Base-by-base conservation (phyloP, 2,797 vertebrate genomes). In the Heliangelus exortis region DNA sequence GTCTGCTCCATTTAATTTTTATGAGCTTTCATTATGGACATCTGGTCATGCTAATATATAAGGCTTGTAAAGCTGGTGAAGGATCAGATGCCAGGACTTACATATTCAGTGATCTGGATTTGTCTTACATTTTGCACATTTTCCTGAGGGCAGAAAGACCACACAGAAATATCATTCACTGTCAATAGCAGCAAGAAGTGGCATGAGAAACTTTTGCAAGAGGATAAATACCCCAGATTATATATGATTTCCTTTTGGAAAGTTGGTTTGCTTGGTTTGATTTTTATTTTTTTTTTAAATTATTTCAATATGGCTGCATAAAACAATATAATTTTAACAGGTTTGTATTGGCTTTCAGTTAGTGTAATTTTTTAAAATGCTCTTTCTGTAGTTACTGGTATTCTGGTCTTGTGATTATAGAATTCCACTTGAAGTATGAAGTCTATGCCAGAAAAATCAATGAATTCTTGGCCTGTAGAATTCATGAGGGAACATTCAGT, bases 301-400 rank as follows among this genome's bases (percentile, higher is more conserved):
- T 50, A 66, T 89, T 96, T 91, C 89, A 90, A n/a, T 84, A 53
- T 91, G 79, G 11, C 57, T 86, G 29, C 58, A 53, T 90, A 92
- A 87, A 95, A 5, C 54, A 88, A 54, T 29, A 18, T 76, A 26
- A 89, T 90, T 92, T 91, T 73, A 83, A 79, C 63, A 68, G 79
- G 39, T 71, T 94, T 97, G 43, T 89, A 21, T 95, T 96, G 95
- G 92, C 95, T 66, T 84, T 51, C n/a, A 54, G 26, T 50, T 91
- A 7, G 4, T 71, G 10, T 92, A 76, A 73, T 31, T 72, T 63
- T 63, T 78, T 78, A 54, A 58, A 88, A 76, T 54, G 45, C 33
- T 61, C 73, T 83, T 80, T 94, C 63, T 92, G 65, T 48, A 91
- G 63, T 96, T 92, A 15, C 54, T 97, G 59, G 34, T 79, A 18